Conservation (phyloP, 2,113 vertebrate species). For the Proteles cristata region DNA sequence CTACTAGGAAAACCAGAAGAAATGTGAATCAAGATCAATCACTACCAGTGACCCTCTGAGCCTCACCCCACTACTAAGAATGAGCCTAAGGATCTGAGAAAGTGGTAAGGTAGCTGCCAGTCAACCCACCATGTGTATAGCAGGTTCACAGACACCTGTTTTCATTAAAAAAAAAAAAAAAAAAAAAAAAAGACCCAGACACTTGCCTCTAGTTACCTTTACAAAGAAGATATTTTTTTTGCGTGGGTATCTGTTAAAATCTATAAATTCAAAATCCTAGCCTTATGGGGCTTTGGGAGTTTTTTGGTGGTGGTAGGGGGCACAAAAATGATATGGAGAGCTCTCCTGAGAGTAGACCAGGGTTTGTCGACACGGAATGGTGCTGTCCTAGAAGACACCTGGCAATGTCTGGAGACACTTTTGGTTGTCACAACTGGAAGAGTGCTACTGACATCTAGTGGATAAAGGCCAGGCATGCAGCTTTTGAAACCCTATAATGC, state of each 20-base stretch:
- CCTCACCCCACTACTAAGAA: background rate
- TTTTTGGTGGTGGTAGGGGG: background rate
- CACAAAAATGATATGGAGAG: background rate
- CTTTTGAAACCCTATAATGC: background rate
- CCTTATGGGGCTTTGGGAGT: background rate
- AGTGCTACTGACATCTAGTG: conserved; percentile 53
- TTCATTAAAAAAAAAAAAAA: background rate
- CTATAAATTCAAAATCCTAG: background rate
- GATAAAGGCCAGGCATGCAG: background rate
- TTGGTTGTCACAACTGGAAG: background rate
- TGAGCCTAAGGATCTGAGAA: background rate
- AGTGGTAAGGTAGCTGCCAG: background rate
- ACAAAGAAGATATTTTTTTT: background rate
- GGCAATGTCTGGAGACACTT: background rate
- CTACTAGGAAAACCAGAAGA: background rate
- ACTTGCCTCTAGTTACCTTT: background rate
- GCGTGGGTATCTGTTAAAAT: background rate
- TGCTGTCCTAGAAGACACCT: background rate
- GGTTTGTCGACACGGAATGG: background rate
- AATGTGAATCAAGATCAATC: background rate
- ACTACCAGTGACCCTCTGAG: background rate
- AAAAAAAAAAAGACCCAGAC: background rate
- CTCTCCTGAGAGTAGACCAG: background rate
- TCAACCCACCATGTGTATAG: background rate
- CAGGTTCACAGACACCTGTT: background rate